phyloP scores from a whole-genome alignment of 2,888 invertebrate genomes.

The Drosophila fulvimacula region DNA sequence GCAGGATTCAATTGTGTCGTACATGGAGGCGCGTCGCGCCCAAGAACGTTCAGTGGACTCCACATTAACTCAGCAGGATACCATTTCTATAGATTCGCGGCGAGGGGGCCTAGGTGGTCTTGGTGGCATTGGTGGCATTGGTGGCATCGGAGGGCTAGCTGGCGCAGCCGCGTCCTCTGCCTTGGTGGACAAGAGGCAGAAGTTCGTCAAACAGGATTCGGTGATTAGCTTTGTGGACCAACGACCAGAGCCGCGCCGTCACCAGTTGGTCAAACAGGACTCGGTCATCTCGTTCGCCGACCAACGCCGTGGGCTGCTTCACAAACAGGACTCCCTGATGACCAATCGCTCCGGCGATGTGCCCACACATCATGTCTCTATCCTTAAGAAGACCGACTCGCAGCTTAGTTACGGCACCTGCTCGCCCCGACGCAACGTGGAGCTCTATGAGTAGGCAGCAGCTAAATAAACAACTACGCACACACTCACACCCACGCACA shows the following conservation, averaged over 20 bases:
- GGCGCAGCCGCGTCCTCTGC: slow-evolving; percentile 58
- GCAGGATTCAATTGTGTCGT: slow-evolving; percentile 85
- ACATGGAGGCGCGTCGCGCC: slow-evolving; percentile 83
- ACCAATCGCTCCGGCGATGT: slow-evolving; percentile 83
- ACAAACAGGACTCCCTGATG: slow-evolving; percentile 84
- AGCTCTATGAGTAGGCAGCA: slow-evolving; percentile 81
- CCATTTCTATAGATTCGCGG: slow-evolving; percentile 82
- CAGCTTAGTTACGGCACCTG: slow-evolving; percentile 80
- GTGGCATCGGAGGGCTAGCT: slow-evolving; percentile 26
- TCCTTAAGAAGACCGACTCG: slow-evolving; percentile 84
- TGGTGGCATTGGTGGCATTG: slow-evolving; percentile 30
- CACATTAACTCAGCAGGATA: slow-evolving; percentile 81
- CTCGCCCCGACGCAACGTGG: slow-evolving; percentile 84
- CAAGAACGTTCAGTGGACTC: slow-evolving; percentile 64
- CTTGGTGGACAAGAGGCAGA: slow-evolving; percentile 83
- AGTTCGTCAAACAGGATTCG: slow-evolving; percentile 85
- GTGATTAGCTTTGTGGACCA: slow-evolving; percentile 85
- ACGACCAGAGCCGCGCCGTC: slow-evolving; percentile 83
- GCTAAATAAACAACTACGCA: slow-evolving; percentile 8
- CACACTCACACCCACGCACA: slow-evolving; percentile 12
- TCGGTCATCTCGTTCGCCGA: slow-evolving; percentile 85
- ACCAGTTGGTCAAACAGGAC: slow-evolving; percentile 85
- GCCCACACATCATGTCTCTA: slow-evolving; percentile 84
- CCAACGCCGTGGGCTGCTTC: slow-evolving; percentile 83
- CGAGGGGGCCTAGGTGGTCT: slow-evolving; percentile 55